Evolutionary conservation across 1,140 invertebrate species (phyloP).

Genomic region (Araneus ventricosus): DNA sequence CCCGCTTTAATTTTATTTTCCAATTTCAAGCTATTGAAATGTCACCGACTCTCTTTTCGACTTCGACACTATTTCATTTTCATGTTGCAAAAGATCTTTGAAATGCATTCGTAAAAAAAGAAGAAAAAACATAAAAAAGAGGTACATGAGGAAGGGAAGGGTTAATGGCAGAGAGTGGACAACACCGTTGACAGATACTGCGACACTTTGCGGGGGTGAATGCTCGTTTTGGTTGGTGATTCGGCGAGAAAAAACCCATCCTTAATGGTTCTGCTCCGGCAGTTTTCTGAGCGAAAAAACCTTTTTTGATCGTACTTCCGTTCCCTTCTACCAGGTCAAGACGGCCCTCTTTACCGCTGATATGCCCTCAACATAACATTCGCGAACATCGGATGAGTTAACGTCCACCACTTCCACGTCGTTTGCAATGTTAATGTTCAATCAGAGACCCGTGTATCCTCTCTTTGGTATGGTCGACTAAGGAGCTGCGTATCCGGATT

Average conservation of each 20-base stretch:
- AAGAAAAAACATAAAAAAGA: conserved; percentile 29
- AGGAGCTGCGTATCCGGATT: conserved; percentile 8
- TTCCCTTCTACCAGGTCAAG: conserved; percentile 70
- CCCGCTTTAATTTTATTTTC: conserved; percentile 32
- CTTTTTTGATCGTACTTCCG: conserved; percentile 68
- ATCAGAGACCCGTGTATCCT: conserved; percentile 60
- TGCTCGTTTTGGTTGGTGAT: conserved; percentile 71
- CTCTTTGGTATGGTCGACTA: background rate
- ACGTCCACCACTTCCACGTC: conserved; percentile 48
- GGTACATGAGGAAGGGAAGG: conserved; percentile 28
- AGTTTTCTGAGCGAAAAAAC: conserved; percentile 71
- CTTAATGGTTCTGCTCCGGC: conserved; percentile 74
- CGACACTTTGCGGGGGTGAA: conserved; percentile 64
- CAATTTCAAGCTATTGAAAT: conserved; percentile 8
- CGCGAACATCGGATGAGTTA: conserved; percentile 49
- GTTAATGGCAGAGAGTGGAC: conserved; percentile 74
- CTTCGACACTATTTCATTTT: conserved; percentile 22
- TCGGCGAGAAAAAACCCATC: conserved; percentile 65
- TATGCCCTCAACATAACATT: conserved; percentile 38
- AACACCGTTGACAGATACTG: conserved; percentile 65
- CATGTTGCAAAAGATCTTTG: background rate
- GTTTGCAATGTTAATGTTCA: conserved; percentile 37
- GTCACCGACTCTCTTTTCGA: conserved; percentile 7
- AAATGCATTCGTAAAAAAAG: background rate
- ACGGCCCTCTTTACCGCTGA: conserved; percentile 22